A percentile compares a stretch with the other conserved stretches of the same genome.
These are phyloP conservation scores for Arge pagana DNA, from an alignment of 2,888 invertebrate genomes.

Conservation along the genomic window DNA sequence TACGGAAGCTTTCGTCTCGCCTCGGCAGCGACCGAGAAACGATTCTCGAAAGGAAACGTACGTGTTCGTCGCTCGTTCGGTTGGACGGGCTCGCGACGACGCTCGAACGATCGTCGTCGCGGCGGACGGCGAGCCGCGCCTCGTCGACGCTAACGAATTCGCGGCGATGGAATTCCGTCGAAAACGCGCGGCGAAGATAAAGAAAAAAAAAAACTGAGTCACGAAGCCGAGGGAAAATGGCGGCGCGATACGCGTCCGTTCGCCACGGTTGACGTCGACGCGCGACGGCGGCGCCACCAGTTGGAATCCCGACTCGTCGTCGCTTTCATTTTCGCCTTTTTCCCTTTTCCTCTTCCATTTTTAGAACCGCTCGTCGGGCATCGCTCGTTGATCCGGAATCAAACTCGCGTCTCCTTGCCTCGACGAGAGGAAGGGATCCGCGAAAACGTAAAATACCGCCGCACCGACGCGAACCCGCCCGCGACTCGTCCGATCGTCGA, in stretches of 20 bases:
- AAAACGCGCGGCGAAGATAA: neutral
- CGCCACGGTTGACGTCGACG: slow-evolving; percentile 10
- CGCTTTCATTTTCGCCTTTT: too few relatives aligned
- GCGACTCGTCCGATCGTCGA: too few relatives aligned
- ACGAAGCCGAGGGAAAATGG: slow-evolving; percentile 41
- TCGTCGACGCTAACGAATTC: neutral
- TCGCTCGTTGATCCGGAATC: too few relatives aligned
- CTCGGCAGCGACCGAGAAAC: slow-evolving; percentile 47
- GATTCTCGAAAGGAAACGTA: too few relatives aligned
- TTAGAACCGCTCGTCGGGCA: too few relatives aligned
- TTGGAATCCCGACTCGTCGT: slow-evolving; percentile 24
- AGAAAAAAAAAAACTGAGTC: slow-evolving; percentile 28
- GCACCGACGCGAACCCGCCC: too few relatives aligned
- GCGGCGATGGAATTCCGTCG: neutral
- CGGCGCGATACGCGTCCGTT: slow-evolving; percentile 24
- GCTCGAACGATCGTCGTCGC: neutral
- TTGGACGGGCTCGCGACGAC: neutral
- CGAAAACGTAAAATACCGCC: too few relatives aligned
- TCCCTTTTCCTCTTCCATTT: too few relatives aligned
- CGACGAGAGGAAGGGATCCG: too few relatives aligned
- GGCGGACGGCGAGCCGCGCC: neutral
- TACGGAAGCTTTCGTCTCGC: too few relatives aligned
- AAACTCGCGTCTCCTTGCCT: too few relatives aligned
- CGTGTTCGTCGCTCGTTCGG: neutral
- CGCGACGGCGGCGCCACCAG: slow-evolving; percentile 32